These are phyloP conservation scores for Theristicus caerulescens DNA, from an alignment of 2,113 vertebrate species.

Conservation along the genomic window DNA sequence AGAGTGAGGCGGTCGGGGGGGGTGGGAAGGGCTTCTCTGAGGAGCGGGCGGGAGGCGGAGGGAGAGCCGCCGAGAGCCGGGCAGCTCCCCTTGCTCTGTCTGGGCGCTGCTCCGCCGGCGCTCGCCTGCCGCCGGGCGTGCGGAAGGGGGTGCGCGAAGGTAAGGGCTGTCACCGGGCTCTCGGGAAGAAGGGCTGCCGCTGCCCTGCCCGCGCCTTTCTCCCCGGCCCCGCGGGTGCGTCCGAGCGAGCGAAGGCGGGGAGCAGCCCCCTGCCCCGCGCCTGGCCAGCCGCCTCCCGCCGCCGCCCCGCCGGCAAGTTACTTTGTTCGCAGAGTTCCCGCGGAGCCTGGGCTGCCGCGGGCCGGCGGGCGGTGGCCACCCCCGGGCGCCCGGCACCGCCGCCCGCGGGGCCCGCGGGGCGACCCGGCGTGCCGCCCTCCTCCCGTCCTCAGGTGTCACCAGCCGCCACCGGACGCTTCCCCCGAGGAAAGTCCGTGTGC, in stretches of 20 bases:
- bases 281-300: background rate
- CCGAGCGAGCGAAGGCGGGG: background rate
- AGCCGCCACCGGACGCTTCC: background rate
- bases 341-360: background rate
- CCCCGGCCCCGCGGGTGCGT: background rate
- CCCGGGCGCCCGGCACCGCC: background rate
- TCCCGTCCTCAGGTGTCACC: background rate
- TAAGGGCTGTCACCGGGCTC: background rate
- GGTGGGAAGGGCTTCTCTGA: background rate
- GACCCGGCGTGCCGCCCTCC: background rate
- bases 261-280: background rate
- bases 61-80: background rate
- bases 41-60: background rate
- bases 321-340: constrained; percentile 55
- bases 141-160: background rate
- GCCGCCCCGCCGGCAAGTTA: constrained; percentile 26
- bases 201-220: background rate
- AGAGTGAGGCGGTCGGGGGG: background rate
- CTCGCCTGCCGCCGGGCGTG: background rate
- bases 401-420: background rate
- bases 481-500: background rate
- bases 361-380: background rate
- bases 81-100: background rate
- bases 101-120: background rate
- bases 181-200: no score